Evolutionary conservation across 37 sponge, comb jelly and placozoan species (phyloP).

Genomic region (Eunapius fragilis): DNA sequence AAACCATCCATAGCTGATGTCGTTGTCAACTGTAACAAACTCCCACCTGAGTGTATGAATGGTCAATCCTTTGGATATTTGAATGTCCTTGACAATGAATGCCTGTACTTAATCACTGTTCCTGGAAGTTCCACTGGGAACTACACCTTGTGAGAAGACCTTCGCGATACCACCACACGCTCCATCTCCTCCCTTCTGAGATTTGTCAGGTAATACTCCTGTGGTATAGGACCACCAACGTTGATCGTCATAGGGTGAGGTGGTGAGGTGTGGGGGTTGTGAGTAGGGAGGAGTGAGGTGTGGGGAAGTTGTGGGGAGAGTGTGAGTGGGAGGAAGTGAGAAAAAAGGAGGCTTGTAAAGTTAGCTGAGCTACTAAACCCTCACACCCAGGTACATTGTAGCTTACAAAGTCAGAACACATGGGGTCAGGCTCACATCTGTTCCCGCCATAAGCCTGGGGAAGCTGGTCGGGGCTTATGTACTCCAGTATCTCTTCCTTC

Average conservation of each 20-base stretch:
- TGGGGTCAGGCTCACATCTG: constrained; percentile 70
- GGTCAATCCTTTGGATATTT: too few species aligned
- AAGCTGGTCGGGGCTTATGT: constrained; percentile 67
- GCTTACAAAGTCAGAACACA: constrained; percentile 56
- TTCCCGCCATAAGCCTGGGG: constrained; percentile 70
- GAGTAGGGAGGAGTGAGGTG: not conserved
- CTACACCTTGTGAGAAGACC: constrained; percentile 16
- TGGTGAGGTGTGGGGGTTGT: too few species aligned
- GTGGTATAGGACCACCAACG: constrained; percentile 56
- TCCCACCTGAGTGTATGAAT: constrained; percentile 87
- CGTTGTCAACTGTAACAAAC: constrained; percentile 59
- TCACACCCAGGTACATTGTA: not conserved
- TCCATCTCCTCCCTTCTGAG: constrained; percentile 54
- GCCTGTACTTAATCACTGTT: constrained; percentile 12
- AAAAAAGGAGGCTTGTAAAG: too few species aligned
- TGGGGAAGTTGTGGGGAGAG: too few species aligned
- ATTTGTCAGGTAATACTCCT: constrained; percentile 56
- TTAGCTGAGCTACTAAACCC: not conserved
- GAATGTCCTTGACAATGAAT: too few species aligned
- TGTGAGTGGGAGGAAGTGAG: too few species aligned
- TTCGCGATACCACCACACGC: constrained; percentile 45
- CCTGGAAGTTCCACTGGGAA: not conserved
- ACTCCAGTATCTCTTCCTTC: constrained; percentile 63
- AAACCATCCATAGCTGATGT: constrained; percentile 76
- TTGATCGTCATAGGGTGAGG: constrained; percentile 1